Base-by-base conservation (phyloP, 2,888 invertebrate species). In the Microctonus brassicae region DNA sequence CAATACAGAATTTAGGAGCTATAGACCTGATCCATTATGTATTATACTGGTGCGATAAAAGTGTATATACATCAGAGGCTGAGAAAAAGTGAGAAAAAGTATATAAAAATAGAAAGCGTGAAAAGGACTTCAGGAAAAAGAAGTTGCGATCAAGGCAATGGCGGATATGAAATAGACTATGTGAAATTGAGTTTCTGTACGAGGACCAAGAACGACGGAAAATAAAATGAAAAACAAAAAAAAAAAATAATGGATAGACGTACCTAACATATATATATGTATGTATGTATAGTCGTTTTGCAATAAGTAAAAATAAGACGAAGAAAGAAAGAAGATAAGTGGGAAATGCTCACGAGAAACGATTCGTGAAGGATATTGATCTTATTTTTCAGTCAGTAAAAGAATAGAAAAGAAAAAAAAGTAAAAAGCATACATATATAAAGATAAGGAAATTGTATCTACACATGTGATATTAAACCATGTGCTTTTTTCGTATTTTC, bases 321-420 rank as follows among this genome's bases (percentile, higher is more conserved):
- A 53, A 34, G 26, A 67, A 69, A 69, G 17, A 33, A 33, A 34
- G 58, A 58, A 34, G 58, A 58, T 9, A 22, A 65, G 34, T 36
- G 64, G 17, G 33, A 13, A 53, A 65, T 17, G 62, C 34, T 62
- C 52, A 17, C 17, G 57, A 53, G 71, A 73, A 73, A 73, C 73
- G 71, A 74, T 76, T 73, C 62, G 68, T 62, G 70, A 61, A 17
- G 71, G 74, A 74, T 76, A 76, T 76, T 76, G 76, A 76, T 76
- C 74, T 70, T 68, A 67, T 63, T 42, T 39, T n/a, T 66, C 36
- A 47, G 47, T 47, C 47, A 47, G 47, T 47, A 9, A 9, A 26
- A n/a, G 29, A 52, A n/a, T 22, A 22, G 34, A 39, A 36, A 53
- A 64, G 33, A 47, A 47, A 24, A 24, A 11, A 22, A 66, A 11